phyloP scores from a whole-genome alignment of 1,140 invertebrate species.

The Piezodorus guildinii region DNA sequence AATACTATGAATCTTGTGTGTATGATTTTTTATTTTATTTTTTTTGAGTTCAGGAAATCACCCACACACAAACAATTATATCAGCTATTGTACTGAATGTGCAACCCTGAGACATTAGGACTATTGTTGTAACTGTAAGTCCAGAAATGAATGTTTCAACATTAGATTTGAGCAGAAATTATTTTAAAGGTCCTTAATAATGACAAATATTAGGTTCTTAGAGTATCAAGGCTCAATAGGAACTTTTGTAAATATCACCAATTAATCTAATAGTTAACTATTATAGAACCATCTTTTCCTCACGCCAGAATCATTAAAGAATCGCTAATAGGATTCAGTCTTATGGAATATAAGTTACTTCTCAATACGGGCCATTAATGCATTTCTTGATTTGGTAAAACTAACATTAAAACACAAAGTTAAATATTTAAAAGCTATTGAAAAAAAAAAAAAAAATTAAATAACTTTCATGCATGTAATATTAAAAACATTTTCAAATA shows the following conservation, averaged over 20 bases:
- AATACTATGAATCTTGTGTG: not conserved
- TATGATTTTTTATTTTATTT: not conserved
- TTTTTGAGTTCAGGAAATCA: not conserved
- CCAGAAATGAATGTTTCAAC: slow-evolving; percentile 17
- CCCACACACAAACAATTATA: not conserved
- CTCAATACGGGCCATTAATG: not conserved
- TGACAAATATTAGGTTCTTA: slow-evolving; percentile 27
- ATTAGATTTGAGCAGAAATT: slow-evolving; percentile 24
- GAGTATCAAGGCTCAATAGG: slow-evolving; percentile 30
- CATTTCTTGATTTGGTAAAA: slow-evolving; percentile 1
- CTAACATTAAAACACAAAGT: not conserved
- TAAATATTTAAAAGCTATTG: too few species aligned
- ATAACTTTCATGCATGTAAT: not conserved
- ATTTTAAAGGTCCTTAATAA: slow-evolving; percentile 19
- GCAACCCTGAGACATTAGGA: slow-evolving; percentile 28
- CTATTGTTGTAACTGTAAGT: slow-evolving; percentile 22
- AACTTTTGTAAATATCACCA: slow-evolving; percentile 30
- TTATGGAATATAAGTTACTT: slow-evolving; percentile 12
- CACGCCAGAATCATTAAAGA: slow-evolving; percentile 14
- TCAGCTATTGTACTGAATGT: slow-evolving; percentile 28
- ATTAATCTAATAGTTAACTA: slow-evolving; percentile 26
- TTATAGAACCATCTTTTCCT: not conserved
- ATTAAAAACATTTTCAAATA: not conserved
- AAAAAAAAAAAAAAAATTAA: too few species aligned
- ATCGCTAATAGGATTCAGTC: slow-evolving; percentile 24